Evolutionary conservation across 2,113 vertebrate genomes (phyloP), one percentile per base, ranked within the genome.

Genomic region (Pungitius pungitius): DNA sequence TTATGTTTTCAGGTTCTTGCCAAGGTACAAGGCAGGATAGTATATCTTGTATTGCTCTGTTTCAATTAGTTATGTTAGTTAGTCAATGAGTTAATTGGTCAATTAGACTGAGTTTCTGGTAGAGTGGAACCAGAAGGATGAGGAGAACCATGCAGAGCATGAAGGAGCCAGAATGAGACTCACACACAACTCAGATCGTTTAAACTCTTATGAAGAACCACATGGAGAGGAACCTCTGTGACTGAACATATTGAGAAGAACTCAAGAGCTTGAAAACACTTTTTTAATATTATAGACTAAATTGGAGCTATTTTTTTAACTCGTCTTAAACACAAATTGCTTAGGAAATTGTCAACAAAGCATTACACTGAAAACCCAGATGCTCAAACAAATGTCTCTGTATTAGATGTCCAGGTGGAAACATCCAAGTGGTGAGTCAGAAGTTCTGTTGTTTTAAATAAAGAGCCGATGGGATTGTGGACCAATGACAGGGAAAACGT

Each of bases 91-190:
- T n/a, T n/a, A n/a, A n/a, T n/a, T n/a, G n/a, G n/a, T n/a, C n/a
- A n/a, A n/a, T n/a, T n/a, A n/a, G n/a, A n/a, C n/a, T n/a, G n/a
- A n/a, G 94, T 82, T 96, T 78, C 89, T 96, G 42, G 87, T 92
- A 2, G 95, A 95, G 42, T 96, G 94, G 95, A 95, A 95, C 1
- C 95, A 96, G 85, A 96, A 95, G 74, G 93, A 92, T 73, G 93
- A 95, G 1, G 94, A 95, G 37, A 82, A 84, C 64, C 94, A 95
- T 33, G 90, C 94, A 22, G 95, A 96, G 42, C 57, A 95, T 24
- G 95, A 96, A 54, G 91, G 91, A 35, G 13, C 93, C 91, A 88
- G 20, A 95, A 95, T 8, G 94, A 95, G 5, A 88, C 93, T 73
- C 92, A 94, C 0, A 82, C 92, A 95, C 92, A 40, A 94, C 94